Percentiles rank a stretch among this genome's conserved stretches.
These are phyloP conservation scores for Cydia strobilella DNA, from an alignment of 1,140 invertebrate species.

Conservation along the genomic window DNA sequence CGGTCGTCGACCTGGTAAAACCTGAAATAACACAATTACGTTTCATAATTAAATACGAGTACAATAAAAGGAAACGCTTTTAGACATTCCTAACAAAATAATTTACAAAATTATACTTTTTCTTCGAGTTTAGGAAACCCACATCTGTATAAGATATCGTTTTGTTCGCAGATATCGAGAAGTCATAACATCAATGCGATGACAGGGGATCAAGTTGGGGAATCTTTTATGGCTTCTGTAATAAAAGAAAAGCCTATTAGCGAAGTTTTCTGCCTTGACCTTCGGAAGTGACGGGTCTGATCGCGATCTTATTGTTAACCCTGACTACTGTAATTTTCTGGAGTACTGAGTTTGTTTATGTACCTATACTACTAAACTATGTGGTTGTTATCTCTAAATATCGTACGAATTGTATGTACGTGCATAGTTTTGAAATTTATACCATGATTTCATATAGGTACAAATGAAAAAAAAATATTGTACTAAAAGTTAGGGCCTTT, in stretches of 20 bases:
- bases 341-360: slow-evolving; percentile 2
- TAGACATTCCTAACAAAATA: too few species aligned
- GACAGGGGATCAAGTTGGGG: slow-evolving; percentile 26
- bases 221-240: slow-evolving; percentile 24
- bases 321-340: slow-evolving; percentile 6
- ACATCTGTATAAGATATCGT: background rate
- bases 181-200: slow-evolving; percentile 21
- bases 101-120: too few species aligned
- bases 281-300: background rate
- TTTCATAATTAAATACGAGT: too few species aligned
- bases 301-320: slow-evolving; percentile 15
- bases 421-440: too few species aligned
- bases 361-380: background rate
- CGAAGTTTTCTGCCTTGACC: slow-evolving; percentile 25
- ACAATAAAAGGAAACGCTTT: too few species aligned
- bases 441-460: too few species aligned
- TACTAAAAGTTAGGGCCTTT: too few species aligned
- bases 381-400: too few species aligned
- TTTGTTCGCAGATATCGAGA: background rate
- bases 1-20: too few species aligned
- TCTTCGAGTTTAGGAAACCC: background rate
- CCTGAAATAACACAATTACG: too few species aligned
- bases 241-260: slow-evolving; percentile 32
- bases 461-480: too few species aligned
- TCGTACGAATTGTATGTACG: background rate